Percentiles rank a stretch among this genome's conserved stretches.
These are phyloP conservation scores for Isaurus tuberculatus DNA, from an alignment of 92 coral and sea anemone species.

Conservation along the genomic window DNA sequence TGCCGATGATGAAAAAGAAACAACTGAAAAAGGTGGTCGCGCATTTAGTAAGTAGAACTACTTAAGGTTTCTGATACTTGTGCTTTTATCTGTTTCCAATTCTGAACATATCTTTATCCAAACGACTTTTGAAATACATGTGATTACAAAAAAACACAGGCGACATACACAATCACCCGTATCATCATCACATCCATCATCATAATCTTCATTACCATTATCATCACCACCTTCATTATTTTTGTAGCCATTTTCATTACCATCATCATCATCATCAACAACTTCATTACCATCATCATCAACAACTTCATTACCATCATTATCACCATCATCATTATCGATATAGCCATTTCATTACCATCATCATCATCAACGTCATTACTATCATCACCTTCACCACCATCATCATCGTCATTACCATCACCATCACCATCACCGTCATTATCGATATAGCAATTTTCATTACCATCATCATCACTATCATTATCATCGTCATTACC, in stretches of 20 bases:
- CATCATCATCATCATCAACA: background rate
- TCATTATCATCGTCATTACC: too few relatives aligned
- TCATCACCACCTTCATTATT: background rate
- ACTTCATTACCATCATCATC: background rate
- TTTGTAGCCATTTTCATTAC: background rate
- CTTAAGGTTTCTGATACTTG: background rate
- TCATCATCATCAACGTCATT: background rate
- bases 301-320: background rate
- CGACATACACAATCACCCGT: background rate
- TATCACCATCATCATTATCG: too few relatives aligned
- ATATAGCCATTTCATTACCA: background rate
- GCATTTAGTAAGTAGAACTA: background rate
- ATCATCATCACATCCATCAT: background rate
- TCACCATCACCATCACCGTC: background rate
- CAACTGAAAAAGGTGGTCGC: background rate
- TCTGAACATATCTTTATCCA: background rate
- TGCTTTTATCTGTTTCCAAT: background rate
- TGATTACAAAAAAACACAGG: background rate
- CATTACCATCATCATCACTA: too few relatives aligned
- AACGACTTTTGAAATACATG: background rate
- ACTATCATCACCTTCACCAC: background rate
- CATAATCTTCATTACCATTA: background rate
- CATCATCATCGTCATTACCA: background rate
- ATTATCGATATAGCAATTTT: too few relatives aligned
- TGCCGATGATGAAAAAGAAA: conserved; percentile 28